Percentiles rank a stretch among this genome's conserved stretches.
These are phyloP conservation scores for Connochaetes taurinus DNA, from an alignment of 2,113 vertebrate species.

Conservation along the genomic window DNA sequence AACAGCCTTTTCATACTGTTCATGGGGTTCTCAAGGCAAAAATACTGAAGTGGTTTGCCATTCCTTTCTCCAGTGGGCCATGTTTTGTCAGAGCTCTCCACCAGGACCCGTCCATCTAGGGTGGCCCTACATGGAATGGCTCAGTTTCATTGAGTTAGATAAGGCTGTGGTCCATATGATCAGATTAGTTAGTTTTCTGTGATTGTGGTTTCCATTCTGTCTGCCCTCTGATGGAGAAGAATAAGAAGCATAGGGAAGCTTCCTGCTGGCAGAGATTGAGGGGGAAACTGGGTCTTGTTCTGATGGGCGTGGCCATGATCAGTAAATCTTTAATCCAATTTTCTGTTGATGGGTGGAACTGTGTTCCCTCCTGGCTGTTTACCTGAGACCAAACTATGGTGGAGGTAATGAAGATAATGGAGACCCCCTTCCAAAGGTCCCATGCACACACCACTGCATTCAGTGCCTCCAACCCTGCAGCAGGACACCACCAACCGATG, in stretches of 20 bases:
- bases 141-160: not conserved
- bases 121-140: not conserved
- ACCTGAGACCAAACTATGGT: not conserved
- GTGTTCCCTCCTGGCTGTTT: not conserved
- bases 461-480: not conserved
- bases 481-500: not conserved
- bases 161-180: not conserved
- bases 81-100: not conserved
- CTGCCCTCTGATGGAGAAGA: not conserved
- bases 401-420: not conserved
- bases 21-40: not conserved
- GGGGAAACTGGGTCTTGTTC: not conserved
- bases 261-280: not conserved
- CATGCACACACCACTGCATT: not conserved
- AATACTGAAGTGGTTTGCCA: not conserved
- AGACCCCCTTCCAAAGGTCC: not conserved
- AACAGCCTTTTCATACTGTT: not conserved
- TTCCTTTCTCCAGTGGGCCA: not conserved
- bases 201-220: not conserved
- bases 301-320: not conserved
- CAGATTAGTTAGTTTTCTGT: not conserved
- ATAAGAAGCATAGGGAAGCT: not conserved
- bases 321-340: not conserved
- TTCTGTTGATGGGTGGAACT: not conserved
- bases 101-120: not conserved